Evolutionary conservation across 2,113 vertebrate genomes (phyloP), one percentile per base, ranked within the genome.

Genomic region (Passer domesticus): DNA sequence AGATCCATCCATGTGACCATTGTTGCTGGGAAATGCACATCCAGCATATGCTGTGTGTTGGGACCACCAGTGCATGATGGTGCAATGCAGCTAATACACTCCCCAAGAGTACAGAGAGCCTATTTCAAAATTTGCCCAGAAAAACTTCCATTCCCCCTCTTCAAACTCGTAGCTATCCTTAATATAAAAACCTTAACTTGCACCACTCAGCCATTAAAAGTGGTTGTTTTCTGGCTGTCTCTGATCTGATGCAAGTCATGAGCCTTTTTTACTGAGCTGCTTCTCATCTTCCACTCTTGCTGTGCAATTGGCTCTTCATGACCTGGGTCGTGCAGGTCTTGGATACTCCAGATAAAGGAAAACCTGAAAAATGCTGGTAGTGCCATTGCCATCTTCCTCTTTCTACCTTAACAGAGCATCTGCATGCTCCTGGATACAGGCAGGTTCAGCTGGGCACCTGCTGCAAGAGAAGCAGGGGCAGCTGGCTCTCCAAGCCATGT

Each of bases 11-110:
- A 1, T 46, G 13, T 30, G 47, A 27, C 19, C 68, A 33, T 15
- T 62, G 15, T 20, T 3, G 5, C 41, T 69, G 31, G 3, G 1
- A 90, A 63, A 37, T 39, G 21, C 15, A 25, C 6, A 24, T 50
- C 43, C 55, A 43, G 31, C 16, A 21, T 19, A 31, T 8, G 8
- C 39, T 64, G 52, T 63, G 21, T 43, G 7, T 41, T 74, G 83
- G 43, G n/a, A 69, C 10, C 13, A 52, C 3, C 2, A 2, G 0
- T 60, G 16, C 31, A 28, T 33, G 31, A 60, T 2, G 3, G 41
- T 52, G 31, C 16, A 3, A 0, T 37, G 21, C 25, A 60, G 44
- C 22, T 14, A 67, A 77, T 35, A 39, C 9, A 47, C 4, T 21
- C 23, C 16, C 46, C 58, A 63, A 49, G 39, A 64, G 3, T 7